Evolutionary conservation across 2,888 invertebrate genomes (phyloP), one percentile per base, ranked within the genome.

Genomic region (Antheraea assamensis): DNA sequence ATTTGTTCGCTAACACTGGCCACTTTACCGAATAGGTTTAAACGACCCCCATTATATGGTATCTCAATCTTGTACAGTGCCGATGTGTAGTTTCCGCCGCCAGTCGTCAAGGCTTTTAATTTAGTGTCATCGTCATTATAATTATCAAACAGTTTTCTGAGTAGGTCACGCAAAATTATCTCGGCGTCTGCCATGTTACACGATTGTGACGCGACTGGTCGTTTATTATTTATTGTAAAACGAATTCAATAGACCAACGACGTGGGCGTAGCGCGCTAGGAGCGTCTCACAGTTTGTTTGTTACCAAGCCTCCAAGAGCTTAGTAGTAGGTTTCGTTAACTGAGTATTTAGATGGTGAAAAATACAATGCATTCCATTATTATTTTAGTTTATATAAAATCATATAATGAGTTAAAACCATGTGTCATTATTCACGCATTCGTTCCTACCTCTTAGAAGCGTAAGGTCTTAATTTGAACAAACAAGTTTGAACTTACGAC

Each of bases 61-160:
- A 82, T 30, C 0, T 76, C 75, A 49, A 74, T 71, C 30, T 75
- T 78, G 47, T 76, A 82, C 2, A 81, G 76, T 24, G 74, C 61
- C 21, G 79, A 78, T 0, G 78, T 76, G 66, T 76, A 81, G 42
- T 81, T 80, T 10, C 77, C 77, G 1, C 81, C 81, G 49, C 76
- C 78, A 8, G 75, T 79, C 3, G 75, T 73, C 3, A 77, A 68
- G 3, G 75, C 70, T 31, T 75, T 71, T 13, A 79, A 64, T 47
- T 73, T 71, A 2, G 77, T 5, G 7, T 76, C 70, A 49, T 70
- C 70, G 15, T 74, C n/a, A n/a, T n/a, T 71, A 2, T 75, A 61
- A 49, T 42, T 74, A 74, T 71, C 77, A 68, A 27, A 70, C 31
- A 2, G 75, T 76, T 75, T 71, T 0, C 64, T 71, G 13, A 77